phyloP scores from a whole-genome alignment of 2,113 vertebrate genomes.

The Gnathonemus longibarbis region DNA sequence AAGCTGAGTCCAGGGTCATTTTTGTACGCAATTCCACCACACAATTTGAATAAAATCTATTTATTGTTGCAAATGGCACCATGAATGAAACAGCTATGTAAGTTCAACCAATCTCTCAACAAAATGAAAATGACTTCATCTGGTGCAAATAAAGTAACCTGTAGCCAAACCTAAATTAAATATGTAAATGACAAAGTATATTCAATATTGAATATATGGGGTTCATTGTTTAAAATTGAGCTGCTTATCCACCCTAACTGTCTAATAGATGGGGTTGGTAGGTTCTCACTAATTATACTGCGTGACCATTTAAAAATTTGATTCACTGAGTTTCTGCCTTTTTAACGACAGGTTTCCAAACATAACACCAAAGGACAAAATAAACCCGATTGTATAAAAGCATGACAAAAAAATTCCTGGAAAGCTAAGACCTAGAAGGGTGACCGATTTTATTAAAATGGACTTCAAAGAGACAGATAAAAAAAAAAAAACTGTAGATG shows the following conservation, averaged over 20 bases:
- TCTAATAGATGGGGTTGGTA: background rate
- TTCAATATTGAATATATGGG: background rate
- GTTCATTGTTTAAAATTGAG: background rate
- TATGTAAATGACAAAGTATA: too few relatives aligned
- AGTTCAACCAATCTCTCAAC: too few relatives aligned
- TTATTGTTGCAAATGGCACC: too few relatives aligned
- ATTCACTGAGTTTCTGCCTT: background rate
- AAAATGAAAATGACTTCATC: background rate
- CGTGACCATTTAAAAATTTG: background rate
- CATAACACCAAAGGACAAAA: too few relatives aligned
- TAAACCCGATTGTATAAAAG: too few relatives aligned
- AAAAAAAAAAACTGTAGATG: background rate
- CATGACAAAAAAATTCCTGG: background rate
- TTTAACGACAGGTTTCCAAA: too few relatives aligned
- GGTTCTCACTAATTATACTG: background rate
- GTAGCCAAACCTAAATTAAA: too few relatives aligned
- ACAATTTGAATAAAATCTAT: too few relatives aligned
- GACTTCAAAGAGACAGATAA: background rate
- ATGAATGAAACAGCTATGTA: too few relatives aligned
- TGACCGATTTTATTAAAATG: background rate
- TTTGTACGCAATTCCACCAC: too few relatives aligned
- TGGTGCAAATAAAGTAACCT: too few relatives aligned
- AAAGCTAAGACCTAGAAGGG: background rate
- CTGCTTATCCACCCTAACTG: background rate
- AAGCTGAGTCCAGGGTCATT: too few relatives aligned